These are phyloP conservation scores for Pomatostomus ruficeps DNA, from an alignment of 2,113 vertebrate species.

Conservation along the genomic window DNA sequence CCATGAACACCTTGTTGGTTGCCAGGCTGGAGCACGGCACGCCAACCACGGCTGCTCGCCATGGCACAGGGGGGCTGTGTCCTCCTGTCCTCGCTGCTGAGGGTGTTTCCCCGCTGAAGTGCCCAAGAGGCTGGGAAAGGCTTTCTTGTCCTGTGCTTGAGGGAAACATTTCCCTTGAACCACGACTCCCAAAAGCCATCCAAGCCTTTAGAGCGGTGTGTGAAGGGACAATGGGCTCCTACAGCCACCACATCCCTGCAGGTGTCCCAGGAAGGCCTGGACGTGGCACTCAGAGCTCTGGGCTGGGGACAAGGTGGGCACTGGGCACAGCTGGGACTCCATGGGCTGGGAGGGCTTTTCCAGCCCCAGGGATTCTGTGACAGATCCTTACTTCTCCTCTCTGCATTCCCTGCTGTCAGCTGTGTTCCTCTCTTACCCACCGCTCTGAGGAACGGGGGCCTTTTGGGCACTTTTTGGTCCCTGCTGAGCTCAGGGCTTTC, in stretches of 20 bases:
- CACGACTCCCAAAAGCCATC: too few relatives aligned
- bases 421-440: background rate
- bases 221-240: background rate
- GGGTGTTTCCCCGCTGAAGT: background rate
- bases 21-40: rapidly evolving
- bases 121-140: background rate
- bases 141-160: background rate
- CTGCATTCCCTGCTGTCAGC: background rate
- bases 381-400: background rate
- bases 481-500: slow-evolving; percentile 48
- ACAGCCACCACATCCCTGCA: background rate
- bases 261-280: background rate
- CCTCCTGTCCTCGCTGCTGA: background rate
- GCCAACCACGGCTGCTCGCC: rapidly evolving
- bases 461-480: background rate
- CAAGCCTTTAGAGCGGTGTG: background rate
- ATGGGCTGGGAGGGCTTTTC: background rate
- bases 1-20: rapidly evolving
- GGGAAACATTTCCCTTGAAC: background rate
- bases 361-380: background rate
- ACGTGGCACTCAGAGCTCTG: background rate
- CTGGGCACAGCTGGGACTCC: background rate
- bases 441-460: rapidly evolving
- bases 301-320: background rate
- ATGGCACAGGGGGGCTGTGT: rapidly evolving